These are phyloP conservation scores for Pseudorhombus dupliciocellatus DNA, from an alignment of 2,113 vertebrate species.

Conservation along the genomic window DNA sequence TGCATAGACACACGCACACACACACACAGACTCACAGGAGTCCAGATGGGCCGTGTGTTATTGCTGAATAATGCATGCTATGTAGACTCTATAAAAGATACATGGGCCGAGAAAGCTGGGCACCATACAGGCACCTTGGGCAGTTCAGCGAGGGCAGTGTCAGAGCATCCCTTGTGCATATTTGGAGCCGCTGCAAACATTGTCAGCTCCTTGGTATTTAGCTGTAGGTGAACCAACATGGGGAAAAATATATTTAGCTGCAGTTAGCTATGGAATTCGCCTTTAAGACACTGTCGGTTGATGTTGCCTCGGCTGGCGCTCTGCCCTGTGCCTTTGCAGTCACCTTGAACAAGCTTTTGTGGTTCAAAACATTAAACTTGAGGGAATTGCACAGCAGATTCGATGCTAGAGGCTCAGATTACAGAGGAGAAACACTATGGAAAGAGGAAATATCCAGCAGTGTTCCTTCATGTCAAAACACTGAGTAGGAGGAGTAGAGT, in stretches of 20 bases:
- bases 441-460: constrained; percentile 44
- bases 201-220: constrained; percentile 29
- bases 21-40: constrained; percentile 40
- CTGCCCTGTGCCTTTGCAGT: constrained; percentile 68
- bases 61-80: constrained; percentile 79
- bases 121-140: constrained; percentile 56
- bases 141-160: constrained; percentile 49
- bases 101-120: constrained; percentile 65
- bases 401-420: constrained; percentile 63
- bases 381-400: constrained; percentile 70
- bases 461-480: constrained; percentile 54
- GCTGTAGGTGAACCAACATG: constrained; percentile 53
- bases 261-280: constrained; percentile 26
- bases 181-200: constrained; percentile 38
- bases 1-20: constrained; percentile 48
- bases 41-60: constrained; percentile 74
- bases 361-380: constrained; percentile 67
- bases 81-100: constrained; percentile 81
- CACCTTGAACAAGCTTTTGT: constrained; percentile 72
- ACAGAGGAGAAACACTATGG: constrained; percentile 55
- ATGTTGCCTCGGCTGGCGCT: constrained; percentile 65
- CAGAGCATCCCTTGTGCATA: constrained; percentile 45
- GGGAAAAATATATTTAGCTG: constrained; percentile 42
- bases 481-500: background rate
- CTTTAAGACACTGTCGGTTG: constrained; percentile 56